These are phyloP conservation scores for crab-eating macaque (Macaca fascicularis) DNA, from an alignment of 2,113 vertebrate genomes.

Conservation along the genomic window T2T-MFA8v1.1 NC_088392.1:25670501-25671000, in stretches of 20 bases:
- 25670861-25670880: not conserved
- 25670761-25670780: not conserved
- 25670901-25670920: not conserved
- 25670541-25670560: too few species aligned
- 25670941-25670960: not conserved
- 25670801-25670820: not conserved
- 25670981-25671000: not conserved
- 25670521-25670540: too few species aligned
- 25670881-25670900: not conserved
- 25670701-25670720: not conserved
- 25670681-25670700: not conserved
- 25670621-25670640: not conserved
- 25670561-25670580: not conserved
- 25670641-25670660: not conserved
- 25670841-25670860: not conserved
- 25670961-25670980: not conserved
- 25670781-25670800: not conserved
- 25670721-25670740: not conserved
- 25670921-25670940: not conserved
- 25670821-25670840: not conserved
- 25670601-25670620: not conserved
- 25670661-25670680: not conserved
- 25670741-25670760: not conserved
- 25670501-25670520: too few species aligned
- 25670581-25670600: constrained; percentile 6